These are phyloP conservation scores for Babylonia areolata DNA, from an alignment of 1,140 invertebrate species.

Conservation along the genomic window DNA sequence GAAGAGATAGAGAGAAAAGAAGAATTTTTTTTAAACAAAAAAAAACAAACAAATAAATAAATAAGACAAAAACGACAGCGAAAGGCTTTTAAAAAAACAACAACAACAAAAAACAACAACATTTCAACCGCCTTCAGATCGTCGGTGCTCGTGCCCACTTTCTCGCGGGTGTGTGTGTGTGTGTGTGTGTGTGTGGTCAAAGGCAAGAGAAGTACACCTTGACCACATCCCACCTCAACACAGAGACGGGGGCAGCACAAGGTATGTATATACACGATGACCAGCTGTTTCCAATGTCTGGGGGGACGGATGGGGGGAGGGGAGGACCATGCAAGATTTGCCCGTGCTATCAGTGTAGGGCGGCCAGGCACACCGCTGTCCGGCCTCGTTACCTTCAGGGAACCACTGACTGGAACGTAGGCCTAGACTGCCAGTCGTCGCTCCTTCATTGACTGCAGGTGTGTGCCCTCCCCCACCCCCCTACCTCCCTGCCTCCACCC, in stretches of 20 bases:
- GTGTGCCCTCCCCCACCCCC: background rate
- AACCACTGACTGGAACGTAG: background rate
- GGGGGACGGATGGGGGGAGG: background rate
- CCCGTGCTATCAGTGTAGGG: conserved; percentile 1
- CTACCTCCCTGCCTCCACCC: background rate
- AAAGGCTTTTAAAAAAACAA: too few species aligned
- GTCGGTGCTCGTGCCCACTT: too few species aligned
- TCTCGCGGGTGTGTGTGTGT: too few species aligned
- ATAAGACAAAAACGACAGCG: too few species aligned
- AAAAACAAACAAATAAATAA: too few species aligned
- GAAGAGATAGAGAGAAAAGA: too few species aligned
- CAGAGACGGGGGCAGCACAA: too few species aligned
- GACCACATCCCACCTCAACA: too few species aligned
- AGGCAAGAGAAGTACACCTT: too few species aligned
- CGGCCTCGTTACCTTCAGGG: background rate
- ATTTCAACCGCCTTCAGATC: too few species aligned
- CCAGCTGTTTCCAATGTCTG: background rate
- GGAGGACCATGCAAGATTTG: background rate
- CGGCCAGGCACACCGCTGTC: background rate
- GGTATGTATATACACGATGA: background rate
- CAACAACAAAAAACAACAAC: too few species aligned
- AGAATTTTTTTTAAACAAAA: too few species aligned
- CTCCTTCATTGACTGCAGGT: background rate
- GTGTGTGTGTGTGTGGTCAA: background rate
- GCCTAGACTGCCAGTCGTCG: background rate